Evolutionary conservation across 2,888 invertebrate species (phyloP).

Genomic region (Malachius bipustulatus): DNA sequence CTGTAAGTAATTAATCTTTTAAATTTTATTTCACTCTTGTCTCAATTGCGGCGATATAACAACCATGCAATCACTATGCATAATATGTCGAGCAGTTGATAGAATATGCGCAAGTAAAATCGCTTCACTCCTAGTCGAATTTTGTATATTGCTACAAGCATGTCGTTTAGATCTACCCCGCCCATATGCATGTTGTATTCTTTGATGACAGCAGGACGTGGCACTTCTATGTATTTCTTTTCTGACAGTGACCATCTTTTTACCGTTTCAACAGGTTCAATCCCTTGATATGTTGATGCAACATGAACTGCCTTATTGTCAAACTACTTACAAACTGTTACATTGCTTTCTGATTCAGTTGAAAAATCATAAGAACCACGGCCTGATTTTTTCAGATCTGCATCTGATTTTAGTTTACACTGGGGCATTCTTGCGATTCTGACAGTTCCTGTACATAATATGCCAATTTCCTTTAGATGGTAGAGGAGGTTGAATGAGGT

Average conservation of each 20-base stretch:
- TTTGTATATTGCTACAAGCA: conserved; percentile 11
- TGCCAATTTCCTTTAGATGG: conserved; percentile 7
- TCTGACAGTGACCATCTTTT: conserved; percentile 13
- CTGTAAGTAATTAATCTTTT: conserved; percentile 9
- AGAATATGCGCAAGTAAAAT: conserved; percentile 12
- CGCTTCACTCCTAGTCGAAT: conserved; percentile 11
- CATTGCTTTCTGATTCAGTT: conserved; percentile 11
- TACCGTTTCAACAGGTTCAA: conserved; percentile 15
- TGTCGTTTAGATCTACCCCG: conserved; percentile 16
- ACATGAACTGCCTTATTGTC: conserved; percentile 15
- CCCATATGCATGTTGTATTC: conserved; percentile 15
- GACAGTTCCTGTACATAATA: conserved; percentile 8
- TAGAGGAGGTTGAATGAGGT: conserved; percentile 8
- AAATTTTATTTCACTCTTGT: conserved; percentile 2
- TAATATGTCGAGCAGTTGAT: conserved; percentile 12
- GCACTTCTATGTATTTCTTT: conserved; percentile 14
- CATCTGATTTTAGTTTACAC: conserved; percentile 9
- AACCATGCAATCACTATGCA: conserved; percentile 13
- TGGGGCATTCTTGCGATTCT: conserved; percentile 9
- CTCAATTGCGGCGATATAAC: conserved; percentile 11
- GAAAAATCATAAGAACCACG: conserved; percentile 13
- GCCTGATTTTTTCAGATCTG: conserved; percentile 15
- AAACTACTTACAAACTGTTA: conserved; percentile 17
- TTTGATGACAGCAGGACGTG: conserved; percentile 12
- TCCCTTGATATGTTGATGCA: conserved; percentile 14